These are phyloP conservation scores for Leucophora obtusa DNA, from an alignment of 2,888 invertebrate genomes.

Conservation along the genomic window DNA sequence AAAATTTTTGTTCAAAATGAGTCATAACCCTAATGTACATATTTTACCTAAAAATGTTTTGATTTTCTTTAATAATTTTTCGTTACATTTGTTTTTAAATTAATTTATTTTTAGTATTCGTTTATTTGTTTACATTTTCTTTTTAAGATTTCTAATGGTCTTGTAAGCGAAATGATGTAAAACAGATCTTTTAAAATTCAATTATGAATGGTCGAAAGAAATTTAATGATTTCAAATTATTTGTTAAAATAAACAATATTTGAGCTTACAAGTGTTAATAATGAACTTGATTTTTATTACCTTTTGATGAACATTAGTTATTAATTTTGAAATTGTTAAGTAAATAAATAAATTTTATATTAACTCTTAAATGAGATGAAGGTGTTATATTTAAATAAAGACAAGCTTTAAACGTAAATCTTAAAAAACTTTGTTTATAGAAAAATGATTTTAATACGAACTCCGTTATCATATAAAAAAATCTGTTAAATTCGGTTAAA, in stretches of 20 bases:
- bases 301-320: not conserved
- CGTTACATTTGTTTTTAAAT: not conserved
- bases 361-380: too few species aligned
- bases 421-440: too few species aligned
- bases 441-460: too few species aligned
- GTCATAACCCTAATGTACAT: too few species aligned
- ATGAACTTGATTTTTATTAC: not conserved
- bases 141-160: not conserved
- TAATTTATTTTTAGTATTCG: not conserved
- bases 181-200: not conserved
- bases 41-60: not conserved
- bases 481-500: too few species aligned
- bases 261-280: not conserved
- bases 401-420: too few species aligned
- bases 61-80: not conserved
- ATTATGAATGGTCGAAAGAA: not conserved
- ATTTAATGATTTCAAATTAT: not conserved
- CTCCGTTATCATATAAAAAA: too few species aligned
- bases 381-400: too few species aligned
- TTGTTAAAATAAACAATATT: not conserved
- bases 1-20: too few species aligned
- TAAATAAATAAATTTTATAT: too few species aligned
- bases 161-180: constrained; percentile 29
- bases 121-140: not conserved
- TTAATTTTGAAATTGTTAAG: too few species aligned